These are phyloP conservation scores for Pachyuromys duprasi DNA, from an alignment of 2,797 vertebrate genomes.

Conservation along the genomic window DNA sequence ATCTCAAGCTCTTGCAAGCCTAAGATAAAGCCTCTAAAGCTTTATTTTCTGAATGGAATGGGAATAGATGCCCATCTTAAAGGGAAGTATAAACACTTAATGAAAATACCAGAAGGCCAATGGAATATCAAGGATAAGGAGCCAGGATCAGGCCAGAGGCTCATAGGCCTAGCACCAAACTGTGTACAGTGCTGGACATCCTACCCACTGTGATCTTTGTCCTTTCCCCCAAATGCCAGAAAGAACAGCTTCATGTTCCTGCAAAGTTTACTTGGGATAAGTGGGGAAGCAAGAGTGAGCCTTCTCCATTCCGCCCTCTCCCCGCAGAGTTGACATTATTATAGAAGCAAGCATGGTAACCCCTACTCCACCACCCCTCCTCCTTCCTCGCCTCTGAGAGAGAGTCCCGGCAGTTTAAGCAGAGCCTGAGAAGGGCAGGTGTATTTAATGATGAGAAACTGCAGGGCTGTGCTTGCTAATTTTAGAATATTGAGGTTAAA, in stretches of 20 bases:
- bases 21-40: neutral
- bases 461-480: neutral
- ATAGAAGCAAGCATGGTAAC: neutral
- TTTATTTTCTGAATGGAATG: neutral
- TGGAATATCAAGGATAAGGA: neutral
- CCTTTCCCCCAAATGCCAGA: fast-evolving
- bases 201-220: neutral
- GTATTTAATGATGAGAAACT: fast-evolving
- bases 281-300: neutral
- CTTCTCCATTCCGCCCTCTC: neutral
- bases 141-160: neutral
- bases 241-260: neutral
- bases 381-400: fast-evolving
- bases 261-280: neutral
- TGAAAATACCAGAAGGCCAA: neutral
- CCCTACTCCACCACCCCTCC: no score
- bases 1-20: neutral
- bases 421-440: neutral
- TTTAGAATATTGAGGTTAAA: neutral
- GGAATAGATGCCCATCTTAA: neutral
- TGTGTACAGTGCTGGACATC: neutral
- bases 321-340: neutral
- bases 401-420: fast-evolving
- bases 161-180: fast-evolving
- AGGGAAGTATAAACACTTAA: neutral